Evolutionary conservation across 2,113 vertebrate genomes (phyloP), one percentile per base, ranked within the genome.

Genomic region (Phalacrocorax aristotelis): DNA sequence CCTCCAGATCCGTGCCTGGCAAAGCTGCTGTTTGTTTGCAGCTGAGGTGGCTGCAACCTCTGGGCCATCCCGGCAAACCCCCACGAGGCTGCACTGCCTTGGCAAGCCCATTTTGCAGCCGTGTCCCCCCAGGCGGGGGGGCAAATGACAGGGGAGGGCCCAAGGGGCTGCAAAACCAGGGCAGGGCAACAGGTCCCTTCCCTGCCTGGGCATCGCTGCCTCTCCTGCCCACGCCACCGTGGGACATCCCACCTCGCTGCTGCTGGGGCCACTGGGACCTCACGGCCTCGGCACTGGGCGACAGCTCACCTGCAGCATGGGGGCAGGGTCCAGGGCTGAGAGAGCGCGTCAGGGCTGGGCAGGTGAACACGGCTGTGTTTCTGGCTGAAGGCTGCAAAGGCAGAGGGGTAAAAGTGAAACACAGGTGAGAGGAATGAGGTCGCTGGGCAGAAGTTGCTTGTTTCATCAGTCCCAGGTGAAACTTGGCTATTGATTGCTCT

Each of bases 211-310:
- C 57, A 9, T 23, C 1, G 2, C 54, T 62, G 13, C 46, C 32
- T 38, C 38, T 62, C 42, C 75, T 52, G 69, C 29, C 64, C 15
- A 0, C 2, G 3, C 18, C 21, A 2, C 14, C 1, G 3, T 10
- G 48, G 30, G 40, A 49, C 1, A 2, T 38, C 42, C 55, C 78
- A 64, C 12, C 27, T 20, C 21, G 0, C 23, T 44, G 23, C 38
- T 27, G 30, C 32, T 2, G 2, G 44, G 21, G 40, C 34, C 42
- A 8, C 88, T 14, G 38, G 44, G 11, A 12, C 38, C 27, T 40
- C 6, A 0, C n/a, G 16, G 62, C 48, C 11, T 9, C 11, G 0
- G 7, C 5, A 7, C 4, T 2, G 49, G 74, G 60, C 1, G 2
- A 11, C 66, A 42, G 40, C 40, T 52, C 51, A 7, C 2, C 44